Evolutionary conservation across 2,113 vertebrate genomes (phyloP).

Genomic region (Pseudopodoces humilis): DNA sequence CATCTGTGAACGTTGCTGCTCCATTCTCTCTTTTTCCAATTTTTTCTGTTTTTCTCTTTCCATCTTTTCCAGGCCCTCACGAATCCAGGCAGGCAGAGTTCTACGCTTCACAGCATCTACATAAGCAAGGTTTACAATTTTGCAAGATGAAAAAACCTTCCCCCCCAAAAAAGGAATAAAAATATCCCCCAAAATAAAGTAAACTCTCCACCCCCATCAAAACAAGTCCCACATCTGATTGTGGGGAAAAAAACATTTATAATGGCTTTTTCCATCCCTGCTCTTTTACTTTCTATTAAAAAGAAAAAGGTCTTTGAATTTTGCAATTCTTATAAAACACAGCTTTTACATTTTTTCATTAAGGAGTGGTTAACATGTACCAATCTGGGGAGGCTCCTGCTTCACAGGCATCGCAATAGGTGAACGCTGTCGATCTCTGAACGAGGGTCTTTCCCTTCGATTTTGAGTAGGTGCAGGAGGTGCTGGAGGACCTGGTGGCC

Average conservation of each 20-base stretch:
- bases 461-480: slow-evolving; percentile 91
- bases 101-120: slow-evolving; percentile 95
- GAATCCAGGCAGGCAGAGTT: slow-evolving; percentile 97
- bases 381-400: slow-evolving; percentile 89
- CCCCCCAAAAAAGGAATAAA: neutral
- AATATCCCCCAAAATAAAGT: neutral
- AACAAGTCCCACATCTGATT: neutral
- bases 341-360: neutral
- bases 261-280: neutral
- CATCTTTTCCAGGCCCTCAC: slow-evolving; percentile 98
- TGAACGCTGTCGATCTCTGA: slow-evolving; percentile 92
- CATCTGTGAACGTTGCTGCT: slow-evolving; percentile 90
- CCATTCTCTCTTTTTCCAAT: slow-evolving; percentile 92
- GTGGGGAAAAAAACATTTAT: neutral
- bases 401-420: slow-evolving; percentile 92
- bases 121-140: slow-evolving; percentile 10
- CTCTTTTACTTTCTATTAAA: neutral
- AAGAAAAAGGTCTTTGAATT: neutral
- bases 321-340: neutral
- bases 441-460: slow-evolving; percentile 90
- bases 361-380: slow-evolving; percentile 78
- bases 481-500: slow-evolving; percentile 79
- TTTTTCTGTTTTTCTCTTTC: slow-evolving; percentile 98
- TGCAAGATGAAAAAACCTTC: neutral
- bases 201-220: neutral